These are phyloP conservation scores for Cyclophora punctaria DNA, from an alignment of 2,888 invertebrate species.

Conservation along the genomic window DNA sequence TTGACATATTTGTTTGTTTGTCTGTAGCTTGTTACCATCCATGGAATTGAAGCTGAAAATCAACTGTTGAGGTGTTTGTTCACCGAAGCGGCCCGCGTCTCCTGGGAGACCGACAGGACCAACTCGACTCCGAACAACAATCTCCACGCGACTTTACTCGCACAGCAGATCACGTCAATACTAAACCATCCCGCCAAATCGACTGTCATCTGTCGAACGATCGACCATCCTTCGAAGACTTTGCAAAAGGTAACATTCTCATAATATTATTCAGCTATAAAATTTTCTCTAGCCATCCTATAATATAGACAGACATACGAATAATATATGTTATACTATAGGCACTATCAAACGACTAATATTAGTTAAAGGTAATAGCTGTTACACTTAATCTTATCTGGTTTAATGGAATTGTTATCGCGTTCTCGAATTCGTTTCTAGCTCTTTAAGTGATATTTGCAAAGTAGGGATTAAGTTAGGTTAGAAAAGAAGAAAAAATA, in stretches of 20 bases:
- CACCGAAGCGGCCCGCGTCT: constrained; percentile 85
- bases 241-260: constrained; percentile 71
- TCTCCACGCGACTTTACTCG: constrained; percentile 79
- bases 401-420: no score
- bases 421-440: no score
- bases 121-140: constrained; percentile 83
- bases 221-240: constrained; percentile 85
- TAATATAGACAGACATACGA: no score
- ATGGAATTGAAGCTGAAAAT: constrained; percentile 97
- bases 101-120: constrained; percentile 77
- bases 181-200: constrained; percentile 90
- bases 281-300: no score
- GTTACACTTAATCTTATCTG: no score
- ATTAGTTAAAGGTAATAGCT: no score
- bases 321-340: no score
- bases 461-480: no score
- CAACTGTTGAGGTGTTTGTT: constrained; percentile 96
- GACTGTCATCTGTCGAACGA: constrained; percentile 90
- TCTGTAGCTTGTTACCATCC: constrained; percentile 87
- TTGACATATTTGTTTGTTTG: constrained; percentile 4
- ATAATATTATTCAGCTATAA: no score
- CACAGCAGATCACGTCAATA: constrained; percentile 78
- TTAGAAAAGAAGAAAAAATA: no score
- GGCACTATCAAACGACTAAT: no score
- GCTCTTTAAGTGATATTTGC: no score